Base-by-base conservation (phyloP, 2,888 invertebrate genomes). In the Stegophylla sp. region DNA sequence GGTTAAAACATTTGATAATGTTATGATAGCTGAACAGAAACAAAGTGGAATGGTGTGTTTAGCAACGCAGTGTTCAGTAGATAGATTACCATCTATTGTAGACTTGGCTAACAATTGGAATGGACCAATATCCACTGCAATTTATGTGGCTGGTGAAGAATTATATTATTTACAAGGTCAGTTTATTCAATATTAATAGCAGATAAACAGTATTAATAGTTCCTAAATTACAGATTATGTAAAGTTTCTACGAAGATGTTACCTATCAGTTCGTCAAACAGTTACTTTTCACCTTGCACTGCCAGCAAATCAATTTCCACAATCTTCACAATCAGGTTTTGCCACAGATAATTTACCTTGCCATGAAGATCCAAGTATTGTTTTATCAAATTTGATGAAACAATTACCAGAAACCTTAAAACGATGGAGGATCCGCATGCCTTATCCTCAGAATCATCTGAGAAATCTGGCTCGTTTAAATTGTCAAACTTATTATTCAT, bases 391-490 rank as follows among this genome's bases (percentile, higher is more conserved):
- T 66, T 56, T 81, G 17, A 15, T 74, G 59, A 66, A 81, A 4
- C 64, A 56, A 45, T 61, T 74, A n/a, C 74, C 72, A 26, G 64
- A 66, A 81, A 74, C 20, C 12, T 66, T 74, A 48, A 81, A 74
- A 53, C 81, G 45, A 56, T 81, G 66, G 81, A 81, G 74, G 45
- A 66, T 63, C 10, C 67, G 73, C 12, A 74, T 81, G 67, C 91
- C 92, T 0, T 96, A 96, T 86, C 96, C 96, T 0, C 96, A 96
- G 87, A 96, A 96, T 86, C 94, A 95, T 85, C 88, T 96, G 88
- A 88, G 96, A 83, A 96, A 96, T 86, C 87, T 95, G 77, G 96
- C 95, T 0, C 88, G 95, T 75, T 93, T 94, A 85, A 94, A 94
- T 85, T 95, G 95, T 84, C 93, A 93, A 84, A 91, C 91, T 3